A percentile compares a stretch with the other conserved stretches of the same genome.
Conservation (phyloP, 2,888 invertebrate genomes). For the Bedellia somnulentella region DNA sequence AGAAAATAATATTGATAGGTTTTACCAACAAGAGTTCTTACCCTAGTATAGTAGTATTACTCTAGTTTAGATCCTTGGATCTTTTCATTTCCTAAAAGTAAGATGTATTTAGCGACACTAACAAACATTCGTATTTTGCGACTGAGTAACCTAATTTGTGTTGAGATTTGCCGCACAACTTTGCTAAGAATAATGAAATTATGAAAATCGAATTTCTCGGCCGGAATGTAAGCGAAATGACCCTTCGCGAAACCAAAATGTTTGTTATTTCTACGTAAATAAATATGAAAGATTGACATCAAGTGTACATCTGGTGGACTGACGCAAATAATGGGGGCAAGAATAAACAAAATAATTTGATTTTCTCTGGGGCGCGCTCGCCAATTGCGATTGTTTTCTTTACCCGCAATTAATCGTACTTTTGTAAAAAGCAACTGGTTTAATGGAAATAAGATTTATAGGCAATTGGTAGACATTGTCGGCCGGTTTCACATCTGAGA, state of each 20-base stretch:
- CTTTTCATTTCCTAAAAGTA: no score
- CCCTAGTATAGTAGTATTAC: no score
- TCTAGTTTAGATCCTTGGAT: no score
- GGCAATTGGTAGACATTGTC: no score
- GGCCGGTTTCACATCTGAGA: no score
- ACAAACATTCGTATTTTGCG: no score
- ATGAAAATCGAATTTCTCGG: conserved; percentile 44
- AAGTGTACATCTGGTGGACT: conserved; percentile 51
- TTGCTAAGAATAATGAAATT: conserved; percentile 26
- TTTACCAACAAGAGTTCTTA: no score
- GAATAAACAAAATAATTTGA: conserved; percentile 53
- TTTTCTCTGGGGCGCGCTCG: conserved; percentile 29
- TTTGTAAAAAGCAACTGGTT: no score
- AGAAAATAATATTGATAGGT: no score
- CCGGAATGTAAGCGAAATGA: conserved; percentile 37
- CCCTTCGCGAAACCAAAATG: conserved; percentile 34
- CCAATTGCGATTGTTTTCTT: conserved; percentile 33
- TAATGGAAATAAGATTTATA: no score
- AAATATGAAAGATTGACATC: conserved; percentile 53
- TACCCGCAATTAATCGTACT: conserved; percentile 2
- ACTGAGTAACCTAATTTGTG: no score
- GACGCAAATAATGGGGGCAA: conserved; percentile 52
- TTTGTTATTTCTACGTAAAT: conserved; percentile 57
- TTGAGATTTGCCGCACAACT: conserved; percentile 8
- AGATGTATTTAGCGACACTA: no score